phyloP scores from a whole-genome alignment of 1,140 invertebrate species.

The Bombus balteatus region DNA sequence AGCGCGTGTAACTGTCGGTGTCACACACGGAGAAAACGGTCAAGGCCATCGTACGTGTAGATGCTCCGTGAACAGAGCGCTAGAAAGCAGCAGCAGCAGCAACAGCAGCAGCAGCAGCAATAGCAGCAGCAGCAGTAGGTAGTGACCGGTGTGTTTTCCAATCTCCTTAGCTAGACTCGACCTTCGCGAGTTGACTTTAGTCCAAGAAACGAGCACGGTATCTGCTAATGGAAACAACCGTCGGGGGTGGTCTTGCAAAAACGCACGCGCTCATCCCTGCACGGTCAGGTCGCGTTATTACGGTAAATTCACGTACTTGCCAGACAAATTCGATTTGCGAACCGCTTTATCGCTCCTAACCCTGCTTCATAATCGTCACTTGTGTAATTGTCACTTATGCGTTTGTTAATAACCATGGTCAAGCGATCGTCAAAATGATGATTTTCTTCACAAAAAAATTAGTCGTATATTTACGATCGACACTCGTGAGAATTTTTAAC shows the following conservation, averaged over 20 bases:
- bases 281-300: slow-evolving; percentile 43
- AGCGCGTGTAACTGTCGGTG: slow-evolving; percentile 34
- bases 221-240: slow-evolving; percentile 5
- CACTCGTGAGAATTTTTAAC: no score
- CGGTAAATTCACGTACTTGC: slow-evolving; percentile 53
- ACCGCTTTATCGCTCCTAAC: not conserved
- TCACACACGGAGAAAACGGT: slow-evolving; percentile 64
- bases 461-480: not conserved
- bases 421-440: not conserved
- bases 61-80: slow-evolving; percentile 23
- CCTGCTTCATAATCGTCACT: not conserved
- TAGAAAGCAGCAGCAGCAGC: slow-evolving; percentile 46
- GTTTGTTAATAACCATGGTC: not conserved
- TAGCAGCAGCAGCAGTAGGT: not conserved
- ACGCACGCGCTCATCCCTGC: not conserved
- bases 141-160: slow-evolving; percentile 36
- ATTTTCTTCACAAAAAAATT: not conserved
- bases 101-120: not conserved
- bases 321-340: slow-evolving; percentile 3
- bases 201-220: not conserved
- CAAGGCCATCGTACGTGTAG: slow-evolving; percentile 63
- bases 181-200: slow-evolving; percentile 32
- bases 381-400: not conserved
- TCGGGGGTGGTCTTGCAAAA: slow-evolving; percentile 28
- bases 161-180: slow-evolving; percentile 39